Evolutionary conservation across 2,113 vertebrate genomes (phyloP), one percentile per base, ranked within the genome.

Genomic region (Gasterosteus nipponicus): DNA sequence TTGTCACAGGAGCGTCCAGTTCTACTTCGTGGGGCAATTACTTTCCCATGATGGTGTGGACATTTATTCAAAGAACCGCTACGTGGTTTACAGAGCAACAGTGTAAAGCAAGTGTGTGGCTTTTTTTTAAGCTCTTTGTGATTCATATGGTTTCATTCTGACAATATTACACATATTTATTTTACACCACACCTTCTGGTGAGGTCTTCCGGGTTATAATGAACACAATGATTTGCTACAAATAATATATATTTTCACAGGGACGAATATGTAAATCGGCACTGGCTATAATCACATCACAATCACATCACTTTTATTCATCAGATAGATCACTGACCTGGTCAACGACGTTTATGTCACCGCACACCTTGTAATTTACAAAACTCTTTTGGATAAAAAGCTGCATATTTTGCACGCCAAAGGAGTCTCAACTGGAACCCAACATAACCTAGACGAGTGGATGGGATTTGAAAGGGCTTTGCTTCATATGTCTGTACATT

Each of bases 401-500:
- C 38, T 51, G 31, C 7, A 42, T 51, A 1, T 26, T 63, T 63
- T 11, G 2, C 62, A 8, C 7, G 29, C 49, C 49, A 26, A 15
- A 39, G 1, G 2, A 65, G n/a, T 22, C 16, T 5, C 15, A 57
- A 62, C 65, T 60, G 39, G 15, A 14, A 61, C n/a, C 2, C 16
- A 81, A 46, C 14, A 46, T 29, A 0, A 6, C 51, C 53, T 33
- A 19, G 47, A 14, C 69, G 64, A 71, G 53, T 67, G 39, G 53
- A 2, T n/a, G 64, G 41, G 49, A 70, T 1, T 7, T 60, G 49
- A 64, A 46, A n/a, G 18, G 33, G 33, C 16, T 73, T 53, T 4
- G 10, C 41, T 11, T 73, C 18, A 54, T 46, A 35, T 51, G 69
- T 77, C 46, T 54, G 49, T 56, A 73, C 42, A 65, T 74, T 60